Evolutionary conservation across 2,797 vertebrate genomes (phyloP).

Genomic region (Manis crassicaudata): DNA sequence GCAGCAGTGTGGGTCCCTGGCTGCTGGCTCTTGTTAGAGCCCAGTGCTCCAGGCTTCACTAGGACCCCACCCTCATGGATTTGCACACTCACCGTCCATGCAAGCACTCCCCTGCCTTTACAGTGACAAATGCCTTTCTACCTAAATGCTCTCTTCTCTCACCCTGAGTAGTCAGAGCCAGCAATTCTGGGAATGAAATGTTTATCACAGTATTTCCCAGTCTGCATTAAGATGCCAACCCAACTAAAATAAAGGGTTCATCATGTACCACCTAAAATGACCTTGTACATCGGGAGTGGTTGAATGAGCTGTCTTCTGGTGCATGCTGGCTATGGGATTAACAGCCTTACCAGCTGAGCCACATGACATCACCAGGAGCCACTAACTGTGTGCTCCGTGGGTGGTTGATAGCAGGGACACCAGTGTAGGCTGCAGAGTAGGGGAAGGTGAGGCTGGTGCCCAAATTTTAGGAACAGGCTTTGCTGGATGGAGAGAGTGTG

Average conservation of each 20-base stretch:
- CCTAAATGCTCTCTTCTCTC: no score
- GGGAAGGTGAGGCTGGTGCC: not conserved
- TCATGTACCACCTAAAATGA: rapidly evolving
- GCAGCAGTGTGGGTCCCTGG: not conserved
- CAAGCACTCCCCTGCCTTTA: no score
- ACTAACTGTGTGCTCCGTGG: rapidly evolving
- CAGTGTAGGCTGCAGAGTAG: rapidly evolving
- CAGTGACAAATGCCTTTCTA: not conserved
- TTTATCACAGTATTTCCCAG: rapidly evolving
- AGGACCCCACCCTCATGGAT: no score
- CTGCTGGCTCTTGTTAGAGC: not conserved
- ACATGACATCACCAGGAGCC: rapidly evolving
- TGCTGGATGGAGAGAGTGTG: not conserved
- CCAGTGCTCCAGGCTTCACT: no score
- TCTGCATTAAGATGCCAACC: rapidly evolving
- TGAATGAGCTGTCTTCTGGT: rapidly evolving
- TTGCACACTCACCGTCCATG: rapidly evolving
- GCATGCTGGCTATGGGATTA: rapidly evolving
- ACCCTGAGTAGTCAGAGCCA: rapidly evolving
- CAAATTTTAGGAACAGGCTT: not conserved
- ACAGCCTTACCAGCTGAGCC: not conserved
- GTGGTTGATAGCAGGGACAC: not conserved
- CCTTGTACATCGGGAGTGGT: not conserved
- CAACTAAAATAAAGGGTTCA: rapidly evolving
- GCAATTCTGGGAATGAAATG: not conserved